Percentiles rank a stretch among this genome's conserved stretches.
These are phyloP conservation scores for Plusia festucae DNA, from an alignment of 2,888 invertebrate genomes.

Conservation along the genomic window DNA sequence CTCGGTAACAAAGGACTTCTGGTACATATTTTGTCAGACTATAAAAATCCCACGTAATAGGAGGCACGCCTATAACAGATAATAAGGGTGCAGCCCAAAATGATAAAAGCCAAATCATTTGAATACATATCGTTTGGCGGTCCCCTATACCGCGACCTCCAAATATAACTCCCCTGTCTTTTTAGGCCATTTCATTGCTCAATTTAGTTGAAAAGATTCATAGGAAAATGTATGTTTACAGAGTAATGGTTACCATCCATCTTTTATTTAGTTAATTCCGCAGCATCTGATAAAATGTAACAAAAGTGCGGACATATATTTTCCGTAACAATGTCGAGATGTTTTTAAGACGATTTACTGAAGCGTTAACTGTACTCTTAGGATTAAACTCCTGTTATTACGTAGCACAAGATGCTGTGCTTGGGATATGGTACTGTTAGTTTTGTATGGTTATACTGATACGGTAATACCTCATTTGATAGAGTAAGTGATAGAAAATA, in stretches of 20 bases:
- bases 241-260: constrained; percentile 45
- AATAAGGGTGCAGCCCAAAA: constrained; percentile 1
- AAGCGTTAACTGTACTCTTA: constrained; percentile 10
- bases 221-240: constrained; percentile 17
- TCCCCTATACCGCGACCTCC: not conserved
- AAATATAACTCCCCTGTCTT: constrained; percentile 32
- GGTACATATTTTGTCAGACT: not conserved
- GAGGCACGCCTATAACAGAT: not conserved
- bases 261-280: constrained; percentile 42
- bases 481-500: too few species aligned
- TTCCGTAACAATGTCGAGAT: constrained; percentile 34
- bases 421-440: not conserved
- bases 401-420: not conserved
- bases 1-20: not conserved
- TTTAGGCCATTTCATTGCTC: constrained; percentile 50
- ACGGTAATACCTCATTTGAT: not conserved
- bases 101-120: constrained; percentile 14
- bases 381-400: constrained; percentile 6
- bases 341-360: constrained; percentile 16
- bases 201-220: constrained; percentile 49
- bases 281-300: constrained; percentile 44
- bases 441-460: not conserved
- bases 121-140: constrained; percentile 10
- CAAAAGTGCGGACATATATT: constrained; percentile 40
- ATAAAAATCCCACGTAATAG: not conserved